Base-by-base conservation (phyloP, 2,113 vertebrate species). In the Furnarius figulus region DNA sequence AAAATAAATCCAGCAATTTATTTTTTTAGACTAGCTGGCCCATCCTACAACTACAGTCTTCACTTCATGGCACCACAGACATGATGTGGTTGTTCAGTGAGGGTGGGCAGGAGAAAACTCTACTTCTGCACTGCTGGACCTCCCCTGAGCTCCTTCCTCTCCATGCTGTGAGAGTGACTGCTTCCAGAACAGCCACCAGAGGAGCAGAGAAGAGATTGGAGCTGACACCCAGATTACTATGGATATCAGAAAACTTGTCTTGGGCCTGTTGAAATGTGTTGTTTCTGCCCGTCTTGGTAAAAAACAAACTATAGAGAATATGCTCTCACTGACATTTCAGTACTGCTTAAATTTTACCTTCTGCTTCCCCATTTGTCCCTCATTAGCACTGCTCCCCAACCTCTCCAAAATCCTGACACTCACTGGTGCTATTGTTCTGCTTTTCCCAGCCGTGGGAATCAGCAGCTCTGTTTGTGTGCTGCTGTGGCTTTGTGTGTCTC, bases 141-240 rank as follows among this genome's bases (percentile, higher is more conserved):
- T 42, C 31, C 39, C 53, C 55, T 68, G 47, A 75, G 74, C 40
- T 89, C 35, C 70, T 62, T 70, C 33, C 27, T 77, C 37, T 30
- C 52, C 0, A 0, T 44, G 67, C 76, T 40, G 61, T 2, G 2
- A 35, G 47, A 50, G 22, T 21, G 23, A 63, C 46, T 8, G 14
- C 30, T 80, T 90, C 82, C 67, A 83, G 85, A 66, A 8, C 30
- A 77, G 55, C 63, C n/a, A 53, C 66, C 53, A 47, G 39, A 67
- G 49, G 13, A 79, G 44, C 4, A 19, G 68, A 70, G 63, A 30
- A 77, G 46, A 37, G 39, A 4, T 49, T 49, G 14, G 70, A 92
- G 33, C 53, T 87, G 71, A 27, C 49, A 25, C 52, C 74, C 24
- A 5, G 53, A 10, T 91, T 71, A 55, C 70, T 72, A 22, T 65